Evolutionary conservation across 1,140 invertebrate genomes (phyloP).

Genomic region (Drosophila willistoni): DNA sequence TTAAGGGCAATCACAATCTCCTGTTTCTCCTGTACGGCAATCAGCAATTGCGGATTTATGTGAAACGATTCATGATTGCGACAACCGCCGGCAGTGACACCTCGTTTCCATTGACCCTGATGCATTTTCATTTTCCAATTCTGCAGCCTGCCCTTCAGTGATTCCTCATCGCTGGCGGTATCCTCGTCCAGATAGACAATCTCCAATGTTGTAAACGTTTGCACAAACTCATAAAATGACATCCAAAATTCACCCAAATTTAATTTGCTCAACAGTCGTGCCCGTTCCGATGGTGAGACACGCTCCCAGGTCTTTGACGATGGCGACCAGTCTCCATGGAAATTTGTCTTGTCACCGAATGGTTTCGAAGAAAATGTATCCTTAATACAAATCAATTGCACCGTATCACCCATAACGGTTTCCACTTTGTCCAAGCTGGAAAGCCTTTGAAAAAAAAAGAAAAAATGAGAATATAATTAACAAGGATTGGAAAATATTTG

Average conservation of each 20-base stretch:
- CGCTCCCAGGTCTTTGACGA: conserved; percentile 90
- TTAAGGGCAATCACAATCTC: conserved; percentile 94
- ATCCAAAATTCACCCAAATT: conserved; percentile 94
- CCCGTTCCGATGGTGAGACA: conserved; percentile 88
- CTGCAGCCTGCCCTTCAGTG: conserved; percentile 89
- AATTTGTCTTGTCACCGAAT: conserved; percentile 87
- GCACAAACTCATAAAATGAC: conserved; percentile 92
- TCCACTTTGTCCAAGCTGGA: conserved; percentile 91
- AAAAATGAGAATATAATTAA: no score
- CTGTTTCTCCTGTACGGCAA: conserved; percentile 92
- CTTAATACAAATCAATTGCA: conserved; percentile 89
- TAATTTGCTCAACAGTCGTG: conserved; percentile 88
- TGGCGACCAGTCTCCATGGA: conserved; percentile 89
- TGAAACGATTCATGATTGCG: conserved; percentile 96
- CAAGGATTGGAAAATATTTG: no score
- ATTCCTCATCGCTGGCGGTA: conserved; percentile 92
- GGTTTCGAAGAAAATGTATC: conserved; percentile 86
- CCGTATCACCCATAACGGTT: conserved; percentile 88
- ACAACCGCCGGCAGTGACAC: conserved; percentile 95
- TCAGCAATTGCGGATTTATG: conserved; percentile 94
- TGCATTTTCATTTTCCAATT: conserved; percentile 93
- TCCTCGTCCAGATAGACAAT: conserved; percentile 94
- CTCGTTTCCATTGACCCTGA: conserved; percentile 93
- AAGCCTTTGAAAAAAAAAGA: conserved; percentile 84
- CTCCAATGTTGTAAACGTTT: conserved; percentile 93